Percentiles rank a stretch among this genome's conserved stretches.
Evolutionary conservation across 2,797 vertebrate genomes (phyloP).

Genomic region (Tarsius wallacei): DNA sequence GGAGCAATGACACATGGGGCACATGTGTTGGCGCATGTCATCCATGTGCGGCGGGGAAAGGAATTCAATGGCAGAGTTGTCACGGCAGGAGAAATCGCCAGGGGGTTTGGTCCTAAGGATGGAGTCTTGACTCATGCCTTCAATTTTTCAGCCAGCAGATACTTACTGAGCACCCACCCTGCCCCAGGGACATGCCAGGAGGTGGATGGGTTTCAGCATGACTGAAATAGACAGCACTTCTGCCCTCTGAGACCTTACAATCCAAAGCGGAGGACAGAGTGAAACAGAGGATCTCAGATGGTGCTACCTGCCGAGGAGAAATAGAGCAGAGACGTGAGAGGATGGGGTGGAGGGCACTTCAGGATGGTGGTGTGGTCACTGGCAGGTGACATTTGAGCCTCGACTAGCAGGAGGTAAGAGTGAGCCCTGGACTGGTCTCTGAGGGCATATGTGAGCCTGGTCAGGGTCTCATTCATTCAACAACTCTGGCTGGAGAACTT

Average conservation of each 20-base stretch:
- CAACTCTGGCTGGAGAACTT: neutral
- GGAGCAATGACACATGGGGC: neutral
- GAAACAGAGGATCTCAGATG: neutral
- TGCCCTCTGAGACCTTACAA: neutral
- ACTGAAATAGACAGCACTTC: neutral
- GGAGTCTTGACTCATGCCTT: neutral
- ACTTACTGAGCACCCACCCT: neutral
- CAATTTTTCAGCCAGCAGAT: neutral
- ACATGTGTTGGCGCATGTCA: accelerated
- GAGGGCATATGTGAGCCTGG: neutral
- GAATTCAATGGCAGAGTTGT: neutral
- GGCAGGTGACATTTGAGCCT: neutral
- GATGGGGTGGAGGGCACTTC: accelerated
- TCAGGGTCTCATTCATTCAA: neutral
- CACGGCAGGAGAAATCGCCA: neutral
- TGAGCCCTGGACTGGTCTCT: neutral
- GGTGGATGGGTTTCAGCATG: neutral
- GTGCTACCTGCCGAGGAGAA: neutral
- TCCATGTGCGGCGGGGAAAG: accelerated
- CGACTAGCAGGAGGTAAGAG: neutral
- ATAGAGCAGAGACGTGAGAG: neutral
- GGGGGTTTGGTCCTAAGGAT: neutral
- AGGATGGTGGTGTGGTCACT: neutral
- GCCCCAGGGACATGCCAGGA: neutral
- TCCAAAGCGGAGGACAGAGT: neutral